Conservation (phyloP, 2,888 invertebrate genomes). For the Athalia rosae region DNA sequence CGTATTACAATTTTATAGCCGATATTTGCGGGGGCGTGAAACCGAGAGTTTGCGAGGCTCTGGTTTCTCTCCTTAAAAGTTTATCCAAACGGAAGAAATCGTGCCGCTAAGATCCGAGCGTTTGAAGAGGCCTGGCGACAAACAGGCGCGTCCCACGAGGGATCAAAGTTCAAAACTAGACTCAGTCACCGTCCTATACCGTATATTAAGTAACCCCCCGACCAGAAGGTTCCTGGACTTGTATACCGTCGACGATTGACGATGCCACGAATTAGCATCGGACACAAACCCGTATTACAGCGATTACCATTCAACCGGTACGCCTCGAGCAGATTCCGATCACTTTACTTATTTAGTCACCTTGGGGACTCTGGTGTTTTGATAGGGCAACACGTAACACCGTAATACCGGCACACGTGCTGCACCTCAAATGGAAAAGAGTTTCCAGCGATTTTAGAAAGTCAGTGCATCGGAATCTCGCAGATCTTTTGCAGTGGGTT, state of each 20-base stretch:
- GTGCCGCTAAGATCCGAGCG: background rate
- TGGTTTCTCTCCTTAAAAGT: slow-evolving; percentile 42
- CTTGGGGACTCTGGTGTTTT: background rate
- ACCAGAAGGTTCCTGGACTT: background rate
- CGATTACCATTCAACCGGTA: slow-evolving; percentile 15
- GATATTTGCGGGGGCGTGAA: slow-evolving; percentile 11
- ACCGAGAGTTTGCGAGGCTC: slow-evolving; percentile 32
- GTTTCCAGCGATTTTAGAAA: no score
- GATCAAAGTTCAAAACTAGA: slow-evolving; percentile 36
- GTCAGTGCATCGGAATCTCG: no score
- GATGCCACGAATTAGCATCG: slow-evolving; percentile 33
- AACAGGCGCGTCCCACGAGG: slow-evolving; percentile 31
- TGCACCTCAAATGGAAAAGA: no score
- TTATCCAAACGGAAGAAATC: slow-evolving; percentile 18
- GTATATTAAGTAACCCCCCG: slow-evolving; percentile 30
- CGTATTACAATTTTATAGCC: background rate
- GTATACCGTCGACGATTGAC: background rate
- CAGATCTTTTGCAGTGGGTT: no score
- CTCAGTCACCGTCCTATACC: slow-evolving; percentile 35
- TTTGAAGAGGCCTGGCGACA: slow-evolving; percentile 3
- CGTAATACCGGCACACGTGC: no score
- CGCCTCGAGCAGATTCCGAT: background rate
- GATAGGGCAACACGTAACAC: background rate
- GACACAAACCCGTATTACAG: slow-evolving; percentile 19
- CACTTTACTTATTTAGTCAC: background rate